These are phyloP conservation scores for Heliconius hortense DNA, from an alignment of 2,888 invertebrate genomes.

Conservation along the genomic window DNA sequence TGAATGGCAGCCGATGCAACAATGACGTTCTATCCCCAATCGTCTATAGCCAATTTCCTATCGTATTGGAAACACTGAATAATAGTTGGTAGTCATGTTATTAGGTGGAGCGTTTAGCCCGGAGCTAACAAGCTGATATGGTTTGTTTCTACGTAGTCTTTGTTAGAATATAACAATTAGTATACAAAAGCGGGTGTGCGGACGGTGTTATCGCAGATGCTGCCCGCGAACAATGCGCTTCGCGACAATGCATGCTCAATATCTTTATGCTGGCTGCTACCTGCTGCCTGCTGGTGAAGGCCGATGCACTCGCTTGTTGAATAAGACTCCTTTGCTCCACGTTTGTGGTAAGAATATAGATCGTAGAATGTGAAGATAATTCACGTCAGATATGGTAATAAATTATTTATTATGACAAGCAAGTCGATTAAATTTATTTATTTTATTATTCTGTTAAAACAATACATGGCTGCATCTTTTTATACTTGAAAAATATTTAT, in stretches of 20 bases:
- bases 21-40: conserved; percentile 60
- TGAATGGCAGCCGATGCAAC: conserved; percentile 47
- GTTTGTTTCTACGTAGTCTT: conserved; percentile 75
- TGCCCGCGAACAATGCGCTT: conserved; percentile 61
- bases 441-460: background rate
- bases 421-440: background rate
- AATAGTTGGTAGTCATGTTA: conserved; percentile 79
- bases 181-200: conserved; percentile 64
- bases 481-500: no score
- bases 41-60: conserved; percentile 74
- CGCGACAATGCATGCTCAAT: conserved; percentile 75
- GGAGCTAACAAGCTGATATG: conserved; percentile 65
- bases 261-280: conserved; percentile 68
- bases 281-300: conserved; percentile 60
- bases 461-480: background rate
- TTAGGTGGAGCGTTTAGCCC: conserved; percentile 73
- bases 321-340: conserved; percentile 61
- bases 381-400: background rate
- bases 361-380: conserved; percentile 20
- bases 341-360: conserved; percentile 51
- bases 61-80: conserved; percentile 70
- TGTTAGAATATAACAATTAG: conserved; percentile 78
- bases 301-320: conserved; percentile 71
- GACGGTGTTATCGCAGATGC: conserved; percentile 63
- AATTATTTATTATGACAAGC: background rate